Conservation (phyloP, 2,888 invertebrate species). For the Azorinus chamasolen region DNA sequence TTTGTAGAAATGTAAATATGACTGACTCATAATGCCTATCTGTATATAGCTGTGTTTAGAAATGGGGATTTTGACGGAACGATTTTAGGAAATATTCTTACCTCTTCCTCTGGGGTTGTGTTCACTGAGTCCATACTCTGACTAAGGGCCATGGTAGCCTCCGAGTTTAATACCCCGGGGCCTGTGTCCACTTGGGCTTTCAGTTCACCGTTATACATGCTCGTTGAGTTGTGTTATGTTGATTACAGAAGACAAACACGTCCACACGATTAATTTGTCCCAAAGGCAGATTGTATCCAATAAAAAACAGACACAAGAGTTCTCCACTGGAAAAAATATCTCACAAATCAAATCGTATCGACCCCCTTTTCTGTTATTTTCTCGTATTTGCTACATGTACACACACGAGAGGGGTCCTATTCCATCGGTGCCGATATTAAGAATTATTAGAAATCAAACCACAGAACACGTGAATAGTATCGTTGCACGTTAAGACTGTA, state of each 20-base stretch:
- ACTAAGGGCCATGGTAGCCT: conserved; percentile 92
- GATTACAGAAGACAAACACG: neutral
- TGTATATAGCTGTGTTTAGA: no score
- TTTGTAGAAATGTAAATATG: no score
- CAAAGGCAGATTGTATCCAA: neutral
- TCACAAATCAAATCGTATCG: neutral
- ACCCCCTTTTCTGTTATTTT: no score
- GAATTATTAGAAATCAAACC: no score
- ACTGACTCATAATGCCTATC: no score
- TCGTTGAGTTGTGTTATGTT: neutral
- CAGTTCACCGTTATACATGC: conserved; percentile 53
- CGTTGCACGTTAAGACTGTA: no score
- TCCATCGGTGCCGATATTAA: no score
- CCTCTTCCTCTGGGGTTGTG: conserved; percentile 99
- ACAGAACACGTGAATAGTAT: no score
- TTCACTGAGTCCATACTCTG: conserved; percentile 99
- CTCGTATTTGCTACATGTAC: no score
- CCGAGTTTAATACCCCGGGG: conserved; percentile 87
- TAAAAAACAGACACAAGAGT: neutral
- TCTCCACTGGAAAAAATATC: neutral
- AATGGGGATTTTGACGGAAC: no score
- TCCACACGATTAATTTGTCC: no score
- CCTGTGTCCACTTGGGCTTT: conserved; percentile 20
- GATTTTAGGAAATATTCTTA: conserved; percentile 87
- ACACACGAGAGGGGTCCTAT: no score